These are phyloP conservation scores for Salticus scenicus DNA, from an alignment of 2,888 invertebrate genomes.

Conservation along the genomic window DNA sequence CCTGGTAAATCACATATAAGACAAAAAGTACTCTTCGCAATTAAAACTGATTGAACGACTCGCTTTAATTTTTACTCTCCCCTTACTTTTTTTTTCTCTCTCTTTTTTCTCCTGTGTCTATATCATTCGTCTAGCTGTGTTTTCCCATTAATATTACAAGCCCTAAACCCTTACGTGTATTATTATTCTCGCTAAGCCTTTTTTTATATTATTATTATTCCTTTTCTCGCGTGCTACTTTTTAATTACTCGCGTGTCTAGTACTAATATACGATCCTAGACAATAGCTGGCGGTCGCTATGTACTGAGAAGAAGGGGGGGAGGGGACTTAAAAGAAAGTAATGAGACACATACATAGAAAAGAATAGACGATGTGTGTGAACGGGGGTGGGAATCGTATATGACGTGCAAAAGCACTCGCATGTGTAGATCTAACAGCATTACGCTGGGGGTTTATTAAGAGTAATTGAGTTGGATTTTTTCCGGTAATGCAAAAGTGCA, in stretches of 20 bases:
- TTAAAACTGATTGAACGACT: slow-evolving; percentile 53
- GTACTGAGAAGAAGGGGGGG: slow-evolving; percentile 36
- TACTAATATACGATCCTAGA: slow-evolving; percentile 49
- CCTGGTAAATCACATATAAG: slow-evolving; percentile 57
- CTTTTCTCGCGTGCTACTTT: slow-evolving; percentile 56
- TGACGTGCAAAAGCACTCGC: slow-evolving; percentile 41
- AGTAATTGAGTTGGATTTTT: slow-evolving; percentile 48
- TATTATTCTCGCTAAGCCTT: slow-evolving; percentile 20
- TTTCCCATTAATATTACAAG: slow-evolving; percentile 40
- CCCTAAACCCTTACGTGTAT: slow-evolving; percentile 49
- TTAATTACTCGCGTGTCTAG: slow-evolving; percentile 65
- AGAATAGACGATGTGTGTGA: slow-evolving; percentile 32
- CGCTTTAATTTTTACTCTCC: slow-evolving; percentile 34
- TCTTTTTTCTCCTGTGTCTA: slow-evolving; percentile 26
- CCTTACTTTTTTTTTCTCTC: not conserved
- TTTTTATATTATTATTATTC: slow-evolving; percentile 2
- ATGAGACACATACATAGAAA: slow-evolving; percentile 41
- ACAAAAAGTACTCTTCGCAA: slow-evolving; percentile 43
- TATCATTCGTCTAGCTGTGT: slow-evolving; percentile 25
- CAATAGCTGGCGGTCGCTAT: slow-evolving; percentile 32
- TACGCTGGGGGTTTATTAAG: slow-evolving; percentile 39
- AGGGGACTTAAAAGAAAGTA: slow-evolving; percentile 12
- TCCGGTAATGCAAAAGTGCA: slow-evolving; percentile 49
- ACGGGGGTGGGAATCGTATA: slow-evolving; percentile 23
- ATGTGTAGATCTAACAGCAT: slow-evolving; percentile 37